phyloP scores from a whole-genome alignment of 30 jellyfish, hydroid and myxozoan genomes.

The Hydractinia echinata region DNA sequence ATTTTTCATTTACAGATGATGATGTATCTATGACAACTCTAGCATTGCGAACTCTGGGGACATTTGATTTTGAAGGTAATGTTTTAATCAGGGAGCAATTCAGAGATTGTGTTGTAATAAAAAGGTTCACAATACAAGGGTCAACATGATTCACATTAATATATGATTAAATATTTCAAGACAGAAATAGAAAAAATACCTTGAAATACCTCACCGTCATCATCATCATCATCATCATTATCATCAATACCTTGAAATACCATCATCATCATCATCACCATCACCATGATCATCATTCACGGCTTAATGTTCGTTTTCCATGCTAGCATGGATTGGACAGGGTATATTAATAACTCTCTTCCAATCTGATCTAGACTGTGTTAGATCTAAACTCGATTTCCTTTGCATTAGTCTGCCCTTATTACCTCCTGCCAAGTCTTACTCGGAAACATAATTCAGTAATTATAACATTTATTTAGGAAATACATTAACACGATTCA shows the following conservation, averaged over 20 bases:
- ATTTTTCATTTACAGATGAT: slow-evolving; percentile 65
- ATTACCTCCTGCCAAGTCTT: not conserved
- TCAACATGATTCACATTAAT: not conserved
- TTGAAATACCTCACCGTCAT: no score
- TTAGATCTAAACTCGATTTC: no score
- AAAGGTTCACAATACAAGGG: no score
- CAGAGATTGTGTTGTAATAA: no score
- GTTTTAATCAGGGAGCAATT: not conserved
- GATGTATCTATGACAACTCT: slow-evolving; percentile 75
- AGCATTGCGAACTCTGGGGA: slow-evolving; percentile 82
- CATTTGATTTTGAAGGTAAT: slow-evolving; percentile 86
- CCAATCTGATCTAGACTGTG: no score
- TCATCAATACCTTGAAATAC: not conserved
- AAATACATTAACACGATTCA: slow-evolving; percentile 60
- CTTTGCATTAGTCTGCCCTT: not conserved
- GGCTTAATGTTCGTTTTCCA: no score
- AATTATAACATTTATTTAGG: slow-evolving; percentile 26
- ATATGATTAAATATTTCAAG: not conserved
- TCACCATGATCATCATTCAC: not conserved
- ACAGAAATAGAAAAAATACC: no score
- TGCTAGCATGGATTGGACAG: no score
- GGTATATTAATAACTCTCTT: no score
- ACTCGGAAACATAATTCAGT: not conserved
- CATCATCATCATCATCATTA: no score
- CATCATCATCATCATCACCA: not conserved